These are phyloP conservation scores for Mythimna loreyi DNA, from an alignment of 2,888 invertebrate genomes.

Conservation along the genomic window DNA sequence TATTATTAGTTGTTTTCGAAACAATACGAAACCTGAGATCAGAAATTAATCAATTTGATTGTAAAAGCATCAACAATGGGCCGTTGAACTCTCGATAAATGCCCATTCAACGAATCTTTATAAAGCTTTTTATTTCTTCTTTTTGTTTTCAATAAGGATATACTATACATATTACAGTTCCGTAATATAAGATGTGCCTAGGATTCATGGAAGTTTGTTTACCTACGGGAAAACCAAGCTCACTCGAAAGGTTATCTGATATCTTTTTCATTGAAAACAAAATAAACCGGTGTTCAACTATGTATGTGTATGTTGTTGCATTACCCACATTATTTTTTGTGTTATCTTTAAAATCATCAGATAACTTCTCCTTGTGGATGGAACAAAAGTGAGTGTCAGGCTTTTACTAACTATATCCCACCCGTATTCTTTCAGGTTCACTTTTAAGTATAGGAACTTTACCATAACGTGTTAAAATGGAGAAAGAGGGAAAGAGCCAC, in stretches of 20 bases:
- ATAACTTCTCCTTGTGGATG: too few species aligned
- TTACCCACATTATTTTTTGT: too few species aligned
- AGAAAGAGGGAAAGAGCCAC: too few species aligned
- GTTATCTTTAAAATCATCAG: too few species aligned
- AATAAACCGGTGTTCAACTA: slow-evolving; percentile 18
- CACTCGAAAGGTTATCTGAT: slow-evolving; percentile 41
- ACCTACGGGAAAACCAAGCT: slow-evolving; percentile 49
- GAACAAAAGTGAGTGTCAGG: too few species aligned
- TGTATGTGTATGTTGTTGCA: slow-evolving; percentile 2
- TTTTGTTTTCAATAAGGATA: slow-evolving; percentile 11
- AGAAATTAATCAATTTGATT: slow-evolving; percentile 15
- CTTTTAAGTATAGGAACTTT: too few species aligned
- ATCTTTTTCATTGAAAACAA: slow-evolving; percentile 31
- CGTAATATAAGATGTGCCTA: slow-evolving; percentile 11
- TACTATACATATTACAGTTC: neutral
- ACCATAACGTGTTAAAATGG: too few species aligned
- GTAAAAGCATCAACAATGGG: slow-evolving; percentile 21
- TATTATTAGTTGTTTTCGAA: neutral
- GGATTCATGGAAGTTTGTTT: slow-evolving; percentile 23
- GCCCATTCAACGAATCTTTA: neutral
- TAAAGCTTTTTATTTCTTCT: neutral
- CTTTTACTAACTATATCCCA: too few species aligned
- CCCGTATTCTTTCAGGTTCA: too few species aligned
- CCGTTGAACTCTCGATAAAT: slow-evolving; percentile 37
- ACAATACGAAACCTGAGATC: neutral